These are phyloP conservation scores for Seira ritae DNA, from an alignment of 2,888 invertebrate species.

Conservation along the genomic window DNA sequence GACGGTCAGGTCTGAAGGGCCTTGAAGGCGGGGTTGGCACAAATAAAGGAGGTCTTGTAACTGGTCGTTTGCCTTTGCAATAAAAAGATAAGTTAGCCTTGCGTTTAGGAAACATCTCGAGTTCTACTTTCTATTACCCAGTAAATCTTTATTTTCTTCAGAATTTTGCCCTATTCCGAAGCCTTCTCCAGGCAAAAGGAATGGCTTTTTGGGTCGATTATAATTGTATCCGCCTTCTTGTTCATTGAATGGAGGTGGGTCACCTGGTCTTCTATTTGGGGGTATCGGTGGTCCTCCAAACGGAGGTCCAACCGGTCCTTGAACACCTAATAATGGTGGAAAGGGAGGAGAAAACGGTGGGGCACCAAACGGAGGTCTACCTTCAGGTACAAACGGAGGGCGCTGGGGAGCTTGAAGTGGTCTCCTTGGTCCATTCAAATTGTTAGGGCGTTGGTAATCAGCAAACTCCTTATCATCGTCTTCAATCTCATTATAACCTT, in stretches of 20 bases:
- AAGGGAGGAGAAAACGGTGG: background rate
- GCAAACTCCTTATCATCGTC: background rate
- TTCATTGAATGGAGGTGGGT: background rate
- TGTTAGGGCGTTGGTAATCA: slow-evolving; percentile 23
- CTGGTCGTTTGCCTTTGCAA: slow-evolving; percentile 27
- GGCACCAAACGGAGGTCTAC: too few relatives aligned
- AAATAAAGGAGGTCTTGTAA: slow-evolving; percentile 7
- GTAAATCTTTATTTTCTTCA: slow-evolving; percentile 51
- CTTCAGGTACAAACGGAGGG: background rate
- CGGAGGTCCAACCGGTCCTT: slow-evolving; percentile 11
- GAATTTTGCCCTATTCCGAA: slow-evolving; percentile 54
- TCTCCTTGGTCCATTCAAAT: background rate
- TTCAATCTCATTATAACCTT: slow-evolving; percentile 27
- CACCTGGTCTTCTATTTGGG: too few relatives aligned
- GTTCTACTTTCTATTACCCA: too few relatives aligned
- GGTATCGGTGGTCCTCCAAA: too few relatives aligned
- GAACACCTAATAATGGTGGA: background rate
- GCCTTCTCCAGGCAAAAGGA: slow-evolving; percentile 49
- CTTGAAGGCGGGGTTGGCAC: background rate
- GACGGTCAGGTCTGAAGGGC: slow-evolving; percentile 7
- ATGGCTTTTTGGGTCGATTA: slow-evolving; percentile 34
- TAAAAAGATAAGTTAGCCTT: too few relatives aligned
- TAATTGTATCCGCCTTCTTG: slow-evolving; percentile 51
- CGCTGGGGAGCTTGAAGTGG: background rate
- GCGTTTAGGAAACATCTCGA: too few relatives aligned